Evolutionary conservation across 2,888 invertebrate species (phyloP).

Genomic region (Cheilosia variabilis): DNA sequence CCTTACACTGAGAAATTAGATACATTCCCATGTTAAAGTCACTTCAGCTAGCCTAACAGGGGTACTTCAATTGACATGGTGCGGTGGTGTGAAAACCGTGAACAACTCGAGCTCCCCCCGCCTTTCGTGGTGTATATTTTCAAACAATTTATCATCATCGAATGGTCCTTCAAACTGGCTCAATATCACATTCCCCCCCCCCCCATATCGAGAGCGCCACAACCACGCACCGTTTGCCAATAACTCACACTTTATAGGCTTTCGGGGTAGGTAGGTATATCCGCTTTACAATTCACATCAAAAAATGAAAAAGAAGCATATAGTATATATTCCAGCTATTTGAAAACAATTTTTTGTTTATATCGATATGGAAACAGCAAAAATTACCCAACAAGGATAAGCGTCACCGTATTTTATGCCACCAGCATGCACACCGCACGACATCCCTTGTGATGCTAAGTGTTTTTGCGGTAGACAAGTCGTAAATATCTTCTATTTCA

Average conservation of each 20-base stretch:
- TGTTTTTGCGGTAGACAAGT: constrained; percentile 72
- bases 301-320: constrained; percentile 9
- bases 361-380: constrained; percentile 45
- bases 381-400: constrained; percentile 43
- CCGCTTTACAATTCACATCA: constrained; percentile 44
- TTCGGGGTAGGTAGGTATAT: constrained; percentile 4
- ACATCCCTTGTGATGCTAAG: constrained; percentile 60
- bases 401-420: constrained; percentile 22
- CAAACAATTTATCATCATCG: constrained; percentile 51
- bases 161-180: constrained; percentile 27
- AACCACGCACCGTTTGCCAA: constrained; percentile 40
- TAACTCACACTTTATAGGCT: constrained; percentile 71
- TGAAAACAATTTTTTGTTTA: constrained; percentile 62
- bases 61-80: constrained; percentile 19
- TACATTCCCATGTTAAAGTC: constrained; percentile 8
- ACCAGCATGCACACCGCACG: background rate
- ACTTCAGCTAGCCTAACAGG: constrained; percentile 1
- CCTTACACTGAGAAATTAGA: constrained; percentile 26
- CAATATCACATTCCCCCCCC: background rate
- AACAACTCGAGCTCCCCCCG: constrained; percentile 6
- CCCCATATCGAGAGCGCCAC: constrained; percentile 1
- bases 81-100: background rate
- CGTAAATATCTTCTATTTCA: constrained; percentile 73
- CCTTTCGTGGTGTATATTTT: constrained; percentile 46
- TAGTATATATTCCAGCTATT: constrained; percentile 38